Evolutionary conservation across 2,888 invertebrate species (phyloP).

Genomic region (Cerastis leucographa): DNA sequence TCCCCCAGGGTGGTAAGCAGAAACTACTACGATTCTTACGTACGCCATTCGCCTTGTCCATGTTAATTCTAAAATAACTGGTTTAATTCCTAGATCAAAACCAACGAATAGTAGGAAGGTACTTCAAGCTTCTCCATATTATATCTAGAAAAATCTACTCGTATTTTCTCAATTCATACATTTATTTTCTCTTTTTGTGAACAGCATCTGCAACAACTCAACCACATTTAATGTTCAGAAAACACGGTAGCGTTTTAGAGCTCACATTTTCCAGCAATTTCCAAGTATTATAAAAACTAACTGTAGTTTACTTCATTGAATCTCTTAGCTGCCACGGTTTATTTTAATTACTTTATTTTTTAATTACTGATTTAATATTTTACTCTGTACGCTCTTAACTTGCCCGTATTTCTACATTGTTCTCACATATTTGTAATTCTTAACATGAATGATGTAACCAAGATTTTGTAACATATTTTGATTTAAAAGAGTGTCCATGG

Average conservation of each 20-base stretch:
- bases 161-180: conserved; percentile 3
- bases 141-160: neutral
- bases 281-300: conserved; percentile 45
- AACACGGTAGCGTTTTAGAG: conserved; percentile 29
- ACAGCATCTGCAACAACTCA: conserved; percentile 27
- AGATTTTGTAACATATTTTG: too few relatives aligned
- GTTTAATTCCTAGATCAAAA: neutral
- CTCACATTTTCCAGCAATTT: conserved; percentile 38
- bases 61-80: neutral
- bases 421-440: too few relatives aligned
- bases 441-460: too few relatives aligned
- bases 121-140: neutral
- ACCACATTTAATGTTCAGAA: conserved; percentile 28
- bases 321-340: too few relatives aligned
- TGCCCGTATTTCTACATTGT: too few relatives aligned
- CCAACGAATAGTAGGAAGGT: neutral
- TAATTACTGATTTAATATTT: too few relatives aligned
- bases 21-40: neutral
- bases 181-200: conserved; percentile 3
- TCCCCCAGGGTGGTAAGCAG: neutral
- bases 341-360: too few relatives aligned
- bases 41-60: too few relatives aligned
- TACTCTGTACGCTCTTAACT: too few relatives aligned
- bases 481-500: too few relatives aligned
- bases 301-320: conserved; percentile 9